These are phyloP conservation scores for Leptopilina boulardi DNA, from an alignment of 1,140 invertebrate genomes.

Conservation along the genomic window DNA sequence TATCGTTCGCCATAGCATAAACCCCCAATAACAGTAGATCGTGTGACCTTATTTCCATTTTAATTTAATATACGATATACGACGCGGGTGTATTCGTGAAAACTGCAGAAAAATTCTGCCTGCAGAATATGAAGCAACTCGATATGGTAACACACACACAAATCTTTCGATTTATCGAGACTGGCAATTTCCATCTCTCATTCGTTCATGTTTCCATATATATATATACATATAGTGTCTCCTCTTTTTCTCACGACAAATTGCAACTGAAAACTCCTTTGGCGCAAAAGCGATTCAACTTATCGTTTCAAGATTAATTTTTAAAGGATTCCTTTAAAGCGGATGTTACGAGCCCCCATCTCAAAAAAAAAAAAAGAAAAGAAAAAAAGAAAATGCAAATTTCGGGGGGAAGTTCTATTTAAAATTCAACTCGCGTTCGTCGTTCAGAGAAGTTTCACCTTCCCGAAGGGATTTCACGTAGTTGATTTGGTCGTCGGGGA, in stretches of 20 bases:
- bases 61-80: constrained; percentile 17
- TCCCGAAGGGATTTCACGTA: constrained; percentile 31
- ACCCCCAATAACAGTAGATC: constrained; percentile 31
- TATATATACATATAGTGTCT: neutral
- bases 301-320: constrained; percentile 46
- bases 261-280: constrained; percentile 32
- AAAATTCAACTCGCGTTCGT: constrained; percentile 14
- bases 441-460: constrained; percentile 19
- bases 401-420: neutral
- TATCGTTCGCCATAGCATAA: constrained; percentile 14
- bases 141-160: constrained; percentile 23
- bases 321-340: constrained; percentile 34
- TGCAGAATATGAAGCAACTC: constrained; percentile 28
- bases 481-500: constrained; percentile 15
- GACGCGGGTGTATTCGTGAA: neutral
- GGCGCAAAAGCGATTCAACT: constrained; percentile 29
- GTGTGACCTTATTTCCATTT: constrained; percentile 22
- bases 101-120: constrained; percentile 21
- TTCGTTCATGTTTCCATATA: constrained; percentile 12
- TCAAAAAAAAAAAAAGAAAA: neutral
- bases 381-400: constrained; percentile 10
- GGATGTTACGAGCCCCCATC: neutral
- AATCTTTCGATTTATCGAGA: constrained; percentile 33
- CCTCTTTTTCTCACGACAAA: constrained; percentile 32
- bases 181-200: constrained; percentile 31